A percentile compares a stretch with the other conserved stretches of the same genome.
These are phyloP conservation scores for Geotrypetes seraphini DNA, from an alignment of 2,797 vertebrate genomes.

Conservation along the genomic window DNA sequence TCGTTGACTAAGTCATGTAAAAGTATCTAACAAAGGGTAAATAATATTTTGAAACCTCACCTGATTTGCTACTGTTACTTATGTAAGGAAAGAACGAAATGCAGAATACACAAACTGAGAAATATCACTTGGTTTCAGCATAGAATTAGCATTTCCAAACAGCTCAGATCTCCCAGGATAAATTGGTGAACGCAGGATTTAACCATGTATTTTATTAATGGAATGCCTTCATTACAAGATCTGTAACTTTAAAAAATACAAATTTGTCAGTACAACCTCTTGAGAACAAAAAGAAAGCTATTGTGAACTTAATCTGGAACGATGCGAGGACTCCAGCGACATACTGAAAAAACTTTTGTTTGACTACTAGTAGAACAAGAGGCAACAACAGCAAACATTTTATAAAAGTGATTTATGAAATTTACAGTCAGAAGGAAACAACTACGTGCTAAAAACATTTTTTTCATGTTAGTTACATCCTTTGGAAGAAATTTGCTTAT, in stretches of 20 bases:
- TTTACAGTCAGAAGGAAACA: not conserved
- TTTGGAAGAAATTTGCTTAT: conserved; percentile 7
- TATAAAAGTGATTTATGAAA: conserved; percentile 1
- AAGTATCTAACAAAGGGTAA: too few relatives aligned
- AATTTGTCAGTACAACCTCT: too few relatives aligned
- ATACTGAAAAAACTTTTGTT: conserved; percentile 27
- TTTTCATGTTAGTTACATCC: not conserved
- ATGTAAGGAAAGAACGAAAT: too few relatives aligned
- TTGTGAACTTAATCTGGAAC: conserved; percentile 38
- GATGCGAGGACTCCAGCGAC: conserved; percentile 16
- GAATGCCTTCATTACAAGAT: conserved; percentile 41
- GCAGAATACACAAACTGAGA: too few relatives aligned
- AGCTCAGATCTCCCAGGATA: too few relatives aligned
- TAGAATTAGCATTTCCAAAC: too few relatives aligned
- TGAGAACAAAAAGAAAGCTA: conserved; percentile 31
- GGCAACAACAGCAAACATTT: conserved; percentile 13
- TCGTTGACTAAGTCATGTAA: too few relatives aligned
- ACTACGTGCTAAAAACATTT: not conserved
- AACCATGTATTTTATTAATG: conserved; percentile 53
- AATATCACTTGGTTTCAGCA: too few relatives aligned
- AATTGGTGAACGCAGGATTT: too few relatives aligned
- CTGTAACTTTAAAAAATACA: conserved; percentile 50
- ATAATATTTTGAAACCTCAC: too few relatives aligned
- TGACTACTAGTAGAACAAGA: conserved; percentile 19
- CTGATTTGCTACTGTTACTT: too few relatives aligned